Evolutionary conservation across 2,888 invertebrate species (phyloP).

Genomic region (Phengaris arion): DNA sequence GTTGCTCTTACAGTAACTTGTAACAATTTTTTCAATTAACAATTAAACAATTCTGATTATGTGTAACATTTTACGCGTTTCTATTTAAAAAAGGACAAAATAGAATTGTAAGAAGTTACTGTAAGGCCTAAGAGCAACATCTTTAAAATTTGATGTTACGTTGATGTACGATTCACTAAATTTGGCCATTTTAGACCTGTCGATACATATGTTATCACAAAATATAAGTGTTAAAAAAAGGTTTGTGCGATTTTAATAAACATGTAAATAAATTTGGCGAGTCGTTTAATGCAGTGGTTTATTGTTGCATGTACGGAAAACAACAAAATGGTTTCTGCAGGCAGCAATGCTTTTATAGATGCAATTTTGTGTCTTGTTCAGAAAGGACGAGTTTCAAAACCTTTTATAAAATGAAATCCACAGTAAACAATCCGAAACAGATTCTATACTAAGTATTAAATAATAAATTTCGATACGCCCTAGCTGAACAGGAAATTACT

Average conservation of each 20-base stretch:
- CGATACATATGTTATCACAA: too few species aligned
- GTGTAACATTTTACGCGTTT: too few species aligned
- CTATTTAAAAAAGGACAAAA: too few species aligned
- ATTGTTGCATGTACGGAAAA: background rate
- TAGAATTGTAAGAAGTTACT: too few species aligned
- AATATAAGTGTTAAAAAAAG: background rate
- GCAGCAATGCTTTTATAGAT: background rate
- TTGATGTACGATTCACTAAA: too few species aligned
- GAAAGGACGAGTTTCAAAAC: background rate
- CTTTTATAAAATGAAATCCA: background rate
- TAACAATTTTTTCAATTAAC: too few species aligned
- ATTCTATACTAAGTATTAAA: background rate
- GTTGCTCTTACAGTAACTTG: too few species aligned
- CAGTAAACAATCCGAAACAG: background rate
- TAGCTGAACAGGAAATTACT: constrained; percentile 14
- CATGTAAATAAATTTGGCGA: background rate
- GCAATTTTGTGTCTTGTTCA: background rate
- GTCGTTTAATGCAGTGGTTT: constrained; percentile 1
- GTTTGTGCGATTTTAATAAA: background rate
- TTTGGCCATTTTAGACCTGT: too few species aligned
- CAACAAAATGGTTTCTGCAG: background rate
- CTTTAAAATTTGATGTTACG: too few species aligned
- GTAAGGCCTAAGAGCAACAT: too few species aligned
- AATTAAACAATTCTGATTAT: too few species aligned
- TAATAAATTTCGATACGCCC: background rate